These are phyloP conservation scores for Ptychadena robeensis DNA, from an alignment of 2,797 vertebrate species.

Conservation along the genomic window DNA sequence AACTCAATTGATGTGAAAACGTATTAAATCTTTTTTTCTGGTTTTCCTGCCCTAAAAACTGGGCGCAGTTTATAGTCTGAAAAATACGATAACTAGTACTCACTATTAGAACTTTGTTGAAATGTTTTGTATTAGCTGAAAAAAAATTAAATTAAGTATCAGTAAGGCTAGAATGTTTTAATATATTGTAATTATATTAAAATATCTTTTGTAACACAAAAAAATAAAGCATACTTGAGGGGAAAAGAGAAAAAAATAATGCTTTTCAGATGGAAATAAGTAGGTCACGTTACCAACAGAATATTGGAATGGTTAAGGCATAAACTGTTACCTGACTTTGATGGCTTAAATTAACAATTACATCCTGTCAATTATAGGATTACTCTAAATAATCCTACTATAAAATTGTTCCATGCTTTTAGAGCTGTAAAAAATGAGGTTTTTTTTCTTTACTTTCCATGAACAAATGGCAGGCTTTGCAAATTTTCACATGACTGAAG, in stretches of 20 bases:
- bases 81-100: too few species aligned
- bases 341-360: conserved; percentile 35
- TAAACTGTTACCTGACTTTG: not conserved
- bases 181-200: conserved; percentile 37
- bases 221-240: not conserved
- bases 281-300: conserved; percentile 20
- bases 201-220: not conserved
- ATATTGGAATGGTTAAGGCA: conserved; percentile 17
- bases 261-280: conserved; percentile 29
- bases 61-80: too few species aligned
- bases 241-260: not conserved
- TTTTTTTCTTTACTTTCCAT: not conserved
- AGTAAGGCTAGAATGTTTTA: not conserved
- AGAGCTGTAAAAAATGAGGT: not conserved
- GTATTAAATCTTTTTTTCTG: too few species aligned
- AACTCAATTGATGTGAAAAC: too few species aligned
- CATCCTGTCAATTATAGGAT: conserved; percentile 19
- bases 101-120: too few species aligned
- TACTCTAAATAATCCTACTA: conserved; percentile 36
- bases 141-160: conserved; percentile 9
- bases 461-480: conserved; percentile 6
- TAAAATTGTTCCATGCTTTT: conserved; percentile 37
- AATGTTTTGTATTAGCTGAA: too few species aligned
- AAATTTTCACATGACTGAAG: not conserved
- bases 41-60: too few species aligned